These are phyloP conservation scores for Cotesia typhae DNA, from an alignment of 1,140 invertebrate genomes.

Conservation along the genomic window DNA sequence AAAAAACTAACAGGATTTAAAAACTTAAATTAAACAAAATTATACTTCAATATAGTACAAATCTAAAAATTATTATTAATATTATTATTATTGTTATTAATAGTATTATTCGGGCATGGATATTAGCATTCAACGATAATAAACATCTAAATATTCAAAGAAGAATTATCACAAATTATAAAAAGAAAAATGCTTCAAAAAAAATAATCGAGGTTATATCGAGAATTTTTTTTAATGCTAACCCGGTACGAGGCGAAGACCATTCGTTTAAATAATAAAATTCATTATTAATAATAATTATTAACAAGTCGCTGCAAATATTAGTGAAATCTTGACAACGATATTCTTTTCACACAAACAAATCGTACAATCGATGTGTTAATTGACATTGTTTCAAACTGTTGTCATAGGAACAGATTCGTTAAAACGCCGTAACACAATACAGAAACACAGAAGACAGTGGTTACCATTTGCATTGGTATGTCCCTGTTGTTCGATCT, in stretches of 20 bases:
- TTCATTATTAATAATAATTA: too few species aligned
- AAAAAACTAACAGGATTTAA: too few species aligned
- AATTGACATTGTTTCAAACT: conserved; percentile 23
- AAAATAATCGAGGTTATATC: neutral
- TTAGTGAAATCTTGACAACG: neutral
- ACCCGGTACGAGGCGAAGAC: conserved; percentile 13
- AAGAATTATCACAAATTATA: conserved; percentile 41
- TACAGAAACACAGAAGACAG: conserved; percentile 65
- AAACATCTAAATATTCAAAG: conserved; percentile 44
- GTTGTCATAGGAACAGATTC: conserved; percentile 61
- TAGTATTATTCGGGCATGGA: neutral
- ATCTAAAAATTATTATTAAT: too few species aligned
- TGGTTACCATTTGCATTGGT: conserved; percentile 66
- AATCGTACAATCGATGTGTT: neutral
- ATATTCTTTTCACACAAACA: conserved; percentile 1
- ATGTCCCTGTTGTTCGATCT: conserved; percentile 50
- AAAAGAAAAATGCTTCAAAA: conserved; percentile 38
- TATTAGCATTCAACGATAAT: conserved; percentile 28
- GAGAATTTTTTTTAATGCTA: neutral
- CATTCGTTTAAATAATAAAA: conserved; percentile 1
- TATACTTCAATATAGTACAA: too few species aligned
- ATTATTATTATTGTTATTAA: too few species aligned
- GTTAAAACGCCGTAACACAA: conserved; percentile 65
- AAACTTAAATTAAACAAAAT: too few species aligned
- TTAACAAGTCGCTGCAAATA: too few species aligned